A percentile compares a stretch with the other conserved stretches of the same genome.
phyloP scores from a whole-genome alignment of 2,797 vertebrate species.

The Halcyon badia region DNA sequence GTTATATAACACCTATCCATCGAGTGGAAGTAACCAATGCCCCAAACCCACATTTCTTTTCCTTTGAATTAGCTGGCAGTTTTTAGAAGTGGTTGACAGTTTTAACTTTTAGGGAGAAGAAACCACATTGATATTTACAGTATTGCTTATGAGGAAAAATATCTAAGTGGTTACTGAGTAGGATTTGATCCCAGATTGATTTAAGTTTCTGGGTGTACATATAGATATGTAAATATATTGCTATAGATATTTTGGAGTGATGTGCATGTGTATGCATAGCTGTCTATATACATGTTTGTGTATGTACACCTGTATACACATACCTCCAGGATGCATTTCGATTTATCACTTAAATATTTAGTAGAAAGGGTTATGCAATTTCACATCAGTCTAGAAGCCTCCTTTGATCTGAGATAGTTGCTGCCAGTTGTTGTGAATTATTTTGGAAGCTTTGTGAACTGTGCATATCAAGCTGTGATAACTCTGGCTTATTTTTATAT shows the following conservation, averaged over 20 bases:
- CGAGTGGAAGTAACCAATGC: not conserved
- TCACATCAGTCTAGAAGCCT: not conserved
- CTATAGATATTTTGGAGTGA: not conserved
- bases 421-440: not conserved
- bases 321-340: not conserved
- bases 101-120: conserved; percentile 12
- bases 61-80: conserved; percentile 16
- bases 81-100: not conserved
- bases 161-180: not conserved
- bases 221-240: rapidly evolving
- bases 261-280: not conserved
- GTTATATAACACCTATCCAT: not conserved
- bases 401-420: conserved; percentile 46
- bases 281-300: not conserved
- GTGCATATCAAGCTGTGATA: not conserved
- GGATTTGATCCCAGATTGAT: not conserved
- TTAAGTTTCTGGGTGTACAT: not conserved
- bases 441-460: conserved; percentile 1
- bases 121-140: conserved; percentile 13
- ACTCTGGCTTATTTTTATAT: not conserved
- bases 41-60: not conserved
- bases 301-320: not conserved
- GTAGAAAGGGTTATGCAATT: not conserved
- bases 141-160: not conserved
- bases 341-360: not conserved